Conservation (phyloP, 2,888 invertebrate species). For the Agrochola lychnidis region DNA sequence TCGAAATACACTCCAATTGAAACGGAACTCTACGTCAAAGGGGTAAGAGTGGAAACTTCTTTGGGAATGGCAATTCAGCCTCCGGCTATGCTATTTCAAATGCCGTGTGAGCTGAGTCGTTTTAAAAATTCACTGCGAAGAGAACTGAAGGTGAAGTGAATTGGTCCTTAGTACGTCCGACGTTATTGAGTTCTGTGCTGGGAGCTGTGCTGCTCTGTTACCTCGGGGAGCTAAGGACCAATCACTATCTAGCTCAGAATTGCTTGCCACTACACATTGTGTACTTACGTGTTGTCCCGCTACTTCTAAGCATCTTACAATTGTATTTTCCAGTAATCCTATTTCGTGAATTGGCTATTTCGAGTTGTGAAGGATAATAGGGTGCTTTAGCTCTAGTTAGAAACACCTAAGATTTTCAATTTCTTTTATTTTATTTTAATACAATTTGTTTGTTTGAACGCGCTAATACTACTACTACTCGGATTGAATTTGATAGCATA, state of each 20-base stretch:
- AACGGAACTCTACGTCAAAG: conserved; percentile 31
- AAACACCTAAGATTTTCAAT: neutral
- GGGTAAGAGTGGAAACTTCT: conserved; percentile 43
- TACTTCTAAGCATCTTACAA: conserved; percentile 26
- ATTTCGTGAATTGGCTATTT: conserved; percentile 41
- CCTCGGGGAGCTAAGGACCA: conserved; percentile 42
- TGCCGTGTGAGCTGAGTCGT: conserved; percentile 52
- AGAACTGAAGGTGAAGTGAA: conserved; percentile 55
- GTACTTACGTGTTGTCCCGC: conserved; percentile 24
- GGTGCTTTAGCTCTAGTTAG: conserved; percentile 26
- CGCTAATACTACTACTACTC: no score
- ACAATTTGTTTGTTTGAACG: no score
- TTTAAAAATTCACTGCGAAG: conserved; percentile 63
- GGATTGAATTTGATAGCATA: no score
- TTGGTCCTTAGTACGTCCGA: conserved; percentile 58
- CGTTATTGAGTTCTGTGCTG: conserved; percentile 43
- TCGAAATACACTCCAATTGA: conserved; percentile 27
- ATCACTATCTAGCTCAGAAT: conserved; percentile 43
- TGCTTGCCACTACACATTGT: conserved; percentile 32
- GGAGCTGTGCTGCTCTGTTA: neutral
- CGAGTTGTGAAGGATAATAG: conserved; percentile 17
- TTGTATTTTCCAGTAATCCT: conserved; percentile 38
- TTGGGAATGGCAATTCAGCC: conserved; percentile 27
- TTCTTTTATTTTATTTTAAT: conserved; percentile 13
- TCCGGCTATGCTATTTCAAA: conserved; percentile 50